Base-by-base conservation (phyloP, 2,888 invertebrate species). In the Girardia tigrina region DNA sequence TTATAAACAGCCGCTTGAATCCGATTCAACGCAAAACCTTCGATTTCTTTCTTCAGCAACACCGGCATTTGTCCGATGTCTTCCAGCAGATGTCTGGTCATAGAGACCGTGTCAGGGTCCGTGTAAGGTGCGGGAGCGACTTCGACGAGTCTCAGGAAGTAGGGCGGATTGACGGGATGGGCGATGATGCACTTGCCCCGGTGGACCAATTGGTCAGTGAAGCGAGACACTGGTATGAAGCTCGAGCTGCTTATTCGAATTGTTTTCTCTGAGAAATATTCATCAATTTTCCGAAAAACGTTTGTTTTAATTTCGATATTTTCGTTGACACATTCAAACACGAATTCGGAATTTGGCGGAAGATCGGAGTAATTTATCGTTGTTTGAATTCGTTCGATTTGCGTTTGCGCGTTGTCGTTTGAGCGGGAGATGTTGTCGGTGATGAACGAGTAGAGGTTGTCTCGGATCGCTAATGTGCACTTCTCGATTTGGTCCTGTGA, bases 131-230 rank as follows among this genome's bases (percentile, higher is more conserved):
- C 91, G 0, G 94, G 94, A 0, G 94, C 91, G 16, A 97, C 87
- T 86, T 97, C 95, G 0, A 94, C 92, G 70, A 95, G 86, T 0
- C 94, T 93, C 27, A 94, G 91, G 83, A 92, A 94, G 84, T 94
- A 94, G 0, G 95, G 95, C 2, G 95, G 95, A 84, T 95, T 95
- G 0, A 94, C 88, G n/a, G 94, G 95, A 85, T 95, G 94, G 0
- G 91, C 90, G 8, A 85, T 83, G 20, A 85, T 80, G 78, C 83
- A 83, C 2, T 83, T 80, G 26, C 79, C 84, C 76, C 87, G 87
- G 82, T 94, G 90, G 80, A 88, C 89, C 77, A 97, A 84, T 56
- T 88, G 88, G 78, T 90, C 90, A 26, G 91, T 90, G 81, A 95
- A 90, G 71, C 89, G 84, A 0, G 95, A 94, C 0, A 94, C 93